phyloP scores from a whole-genome alignment of 1,140 invertebrate genomes.

The Glomeris maerens region DNA sequence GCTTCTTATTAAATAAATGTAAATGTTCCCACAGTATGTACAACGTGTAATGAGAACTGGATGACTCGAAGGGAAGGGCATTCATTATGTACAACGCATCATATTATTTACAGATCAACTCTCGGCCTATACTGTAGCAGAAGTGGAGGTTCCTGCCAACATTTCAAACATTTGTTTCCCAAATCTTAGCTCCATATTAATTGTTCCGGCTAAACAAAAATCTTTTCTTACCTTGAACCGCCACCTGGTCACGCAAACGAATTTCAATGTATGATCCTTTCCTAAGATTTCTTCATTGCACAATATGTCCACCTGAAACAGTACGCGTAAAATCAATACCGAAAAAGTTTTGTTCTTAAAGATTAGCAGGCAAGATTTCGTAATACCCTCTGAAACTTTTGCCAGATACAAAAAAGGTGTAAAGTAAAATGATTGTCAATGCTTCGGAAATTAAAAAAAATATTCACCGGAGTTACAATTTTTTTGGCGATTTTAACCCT shows the following conservation, averaged over 20 bases:
- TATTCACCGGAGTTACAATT: no score
- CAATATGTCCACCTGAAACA: constrained; percentile 81
- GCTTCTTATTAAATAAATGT: no score
- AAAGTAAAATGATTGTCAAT: no score
- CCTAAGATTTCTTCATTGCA: constrained; percentile 97
- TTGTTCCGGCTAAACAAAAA: not conserved
- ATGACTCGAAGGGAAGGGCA: no score
- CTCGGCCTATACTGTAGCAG: constrained; percentile 19
- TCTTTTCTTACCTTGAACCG: constrained; percentile 54
- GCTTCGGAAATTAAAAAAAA: no score
- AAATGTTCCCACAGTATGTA: no score
- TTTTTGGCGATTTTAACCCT: no score
- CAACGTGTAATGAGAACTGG: no score
- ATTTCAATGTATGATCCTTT: constrained; percentile 97
- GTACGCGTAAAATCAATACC: constrained; percentile 12
- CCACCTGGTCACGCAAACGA: constrained; percentile 95
- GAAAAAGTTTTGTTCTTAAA: constrained; percentile 1
- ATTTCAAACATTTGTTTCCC: not conserved
- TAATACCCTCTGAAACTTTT: constrained; percentile 1
- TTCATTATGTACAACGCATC: no score
- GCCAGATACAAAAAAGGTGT: no score
- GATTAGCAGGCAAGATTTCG: not conserved
- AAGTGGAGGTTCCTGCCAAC: constrained; percentile 19
- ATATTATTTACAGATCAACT: constrained; percentile 17
- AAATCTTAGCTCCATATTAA: not conserved